Percentiles rank a stretch among this genome's conserved stretches.
Conservation (phyloP, 2,888 invertebrate species). For the Caenorhabditis sp. region DNA sequence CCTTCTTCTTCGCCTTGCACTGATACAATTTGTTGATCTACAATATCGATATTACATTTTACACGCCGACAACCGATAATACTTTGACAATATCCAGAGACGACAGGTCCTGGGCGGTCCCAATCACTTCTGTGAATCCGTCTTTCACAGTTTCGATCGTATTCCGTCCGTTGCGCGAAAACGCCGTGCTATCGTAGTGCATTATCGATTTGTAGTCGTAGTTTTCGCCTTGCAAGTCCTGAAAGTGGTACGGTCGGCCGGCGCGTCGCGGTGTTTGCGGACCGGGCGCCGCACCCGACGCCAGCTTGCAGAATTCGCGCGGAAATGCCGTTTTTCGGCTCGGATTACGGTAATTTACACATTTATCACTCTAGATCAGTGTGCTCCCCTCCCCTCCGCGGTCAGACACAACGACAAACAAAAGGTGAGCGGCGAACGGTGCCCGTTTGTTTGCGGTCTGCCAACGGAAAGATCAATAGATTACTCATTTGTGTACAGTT, state of each 20-base stretch:
- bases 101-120: constrained; percentile 76
- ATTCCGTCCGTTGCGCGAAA: constrained; percentile 78
- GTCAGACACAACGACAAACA: too few relatives aligned
- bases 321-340: too few relatives aligned
- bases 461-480: background rate
- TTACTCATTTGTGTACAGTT: background rate
- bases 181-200: constrained; percentile 79
- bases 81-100: constrained; percentile 77
- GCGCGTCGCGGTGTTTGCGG: background rate
- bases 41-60: background rate
- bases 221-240: constrained; percentile 77
- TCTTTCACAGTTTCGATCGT: constrained; percentile 76
- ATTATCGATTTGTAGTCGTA: constrained; percentile 78
- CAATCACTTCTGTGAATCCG: constrained; percentile 77
- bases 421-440: too few relatives aligned
- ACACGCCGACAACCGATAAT: background rate
- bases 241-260: too few relatives aligned
- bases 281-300: too few relatives aligned
- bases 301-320: too few relatives aligned
- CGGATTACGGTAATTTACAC: too few relatives aligned
- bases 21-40: constrained; percentile 65
- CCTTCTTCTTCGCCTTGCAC: constrained; percentile 57
- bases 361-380: too few relatives aligned
- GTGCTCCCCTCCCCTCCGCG: too few relatives aligned
- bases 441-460: background rate